Evolutionary conservation across 92 coral and sea anemone genomes (phyloP), one percentile per base, ranked within the genome.

Genomic region (Porites lobata): DNA sequence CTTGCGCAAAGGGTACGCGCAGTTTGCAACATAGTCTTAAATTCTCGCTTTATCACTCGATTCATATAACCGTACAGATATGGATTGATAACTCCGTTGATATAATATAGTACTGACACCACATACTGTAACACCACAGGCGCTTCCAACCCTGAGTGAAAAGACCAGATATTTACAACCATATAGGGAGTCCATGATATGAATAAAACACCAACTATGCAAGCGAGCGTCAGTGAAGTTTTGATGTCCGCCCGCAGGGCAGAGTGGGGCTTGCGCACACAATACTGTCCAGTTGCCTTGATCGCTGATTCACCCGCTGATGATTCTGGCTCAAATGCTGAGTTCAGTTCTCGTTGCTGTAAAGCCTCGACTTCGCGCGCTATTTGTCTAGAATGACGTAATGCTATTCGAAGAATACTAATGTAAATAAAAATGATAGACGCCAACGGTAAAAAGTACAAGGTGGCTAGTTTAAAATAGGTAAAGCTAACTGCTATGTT

Each of bases 251-350:
- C 85, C 54, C 90, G 92, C 1, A 93, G 47, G 13, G 93, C 87
- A 5, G 98, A 95, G 66, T 95, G 98, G 1, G 98, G 98, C 43
- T 95, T 95, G 79, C 98, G 87, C 47, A 95, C 85, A 65, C 98
- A 95, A 78, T 94, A 93, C 66, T 91, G 93, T 18, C 98, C 98
- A 1, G 96, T 86, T 2, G 89, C 88, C 58, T 77, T 85, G 6
- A 76, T 75, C 14, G 80, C 93, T 75, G 85, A 63, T 57, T 87
- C 86, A 62, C 82, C 77, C 5, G 75, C 87, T 26, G 38, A 66
- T 32, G 71, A 51, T 1, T 83, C 85, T 13, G 77, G 75, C 5
- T 87, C 69, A 32, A 87, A 72, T 12, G 80, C 82, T 7, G 83
- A 64, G 4, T 81, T 50, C 19, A 74, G 69, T 86, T 95, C 96